phyloP scores from a whole-genome alignment of 2,888 invertebrate genomes.

The Andrena bicolor region DNA sequence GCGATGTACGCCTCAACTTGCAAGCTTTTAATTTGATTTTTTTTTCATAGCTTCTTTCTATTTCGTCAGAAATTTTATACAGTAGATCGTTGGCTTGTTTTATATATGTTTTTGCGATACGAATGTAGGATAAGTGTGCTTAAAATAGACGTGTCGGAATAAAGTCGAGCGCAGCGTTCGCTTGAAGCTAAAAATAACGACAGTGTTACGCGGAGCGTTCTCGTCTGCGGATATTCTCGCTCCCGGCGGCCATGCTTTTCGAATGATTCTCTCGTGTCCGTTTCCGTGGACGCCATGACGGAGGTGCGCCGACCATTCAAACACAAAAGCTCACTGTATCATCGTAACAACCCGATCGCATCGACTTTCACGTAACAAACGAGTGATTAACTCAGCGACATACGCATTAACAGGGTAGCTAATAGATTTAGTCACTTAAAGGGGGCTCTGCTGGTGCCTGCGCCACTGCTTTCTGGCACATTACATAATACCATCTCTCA shows the following conservation, averaged over 20 bases:
- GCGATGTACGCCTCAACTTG: too few relatives aligned
- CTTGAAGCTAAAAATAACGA: conserved; percentile 50
- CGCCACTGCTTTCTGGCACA: not conserved
- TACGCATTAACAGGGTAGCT: conserved; percentile 25
- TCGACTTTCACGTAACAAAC: conserved; percentile 33
- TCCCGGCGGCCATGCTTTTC: conserved; percentile 23
- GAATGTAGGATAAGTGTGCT: not conserved
- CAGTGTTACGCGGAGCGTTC: conserved; percentile 49
- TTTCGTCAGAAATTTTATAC: not conserved
- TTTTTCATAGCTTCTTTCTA: not conserved
- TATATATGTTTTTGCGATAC: not conserved
- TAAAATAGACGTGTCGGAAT: conserved; percentile 47
- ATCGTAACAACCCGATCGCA: conserved; percentile 33
- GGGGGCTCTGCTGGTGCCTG: not conserved
- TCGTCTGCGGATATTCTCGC: conserved; percentile 47
- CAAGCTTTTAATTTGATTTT: not conserved
- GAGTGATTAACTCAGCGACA: conserved; percentile 41
- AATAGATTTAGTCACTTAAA: conserved; percentile 17
- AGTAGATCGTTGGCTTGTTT: not conserved
- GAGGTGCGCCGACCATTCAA: conserved; percentile 21
- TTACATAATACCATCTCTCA: not conserved
- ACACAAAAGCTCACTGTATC: conserved; percentile 21
- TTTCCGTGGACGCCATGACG: conserved; percentile 35
- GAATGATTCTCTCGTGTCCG: conserved; percentile 36
- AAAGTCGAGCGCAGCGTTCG: conserved; percentile 38